Evolutionary conservation across 2,113 vertebrate genomes (phyloP), one percentile per base, ranked within the genome.

Genomic region (Indri indri): DNA sequence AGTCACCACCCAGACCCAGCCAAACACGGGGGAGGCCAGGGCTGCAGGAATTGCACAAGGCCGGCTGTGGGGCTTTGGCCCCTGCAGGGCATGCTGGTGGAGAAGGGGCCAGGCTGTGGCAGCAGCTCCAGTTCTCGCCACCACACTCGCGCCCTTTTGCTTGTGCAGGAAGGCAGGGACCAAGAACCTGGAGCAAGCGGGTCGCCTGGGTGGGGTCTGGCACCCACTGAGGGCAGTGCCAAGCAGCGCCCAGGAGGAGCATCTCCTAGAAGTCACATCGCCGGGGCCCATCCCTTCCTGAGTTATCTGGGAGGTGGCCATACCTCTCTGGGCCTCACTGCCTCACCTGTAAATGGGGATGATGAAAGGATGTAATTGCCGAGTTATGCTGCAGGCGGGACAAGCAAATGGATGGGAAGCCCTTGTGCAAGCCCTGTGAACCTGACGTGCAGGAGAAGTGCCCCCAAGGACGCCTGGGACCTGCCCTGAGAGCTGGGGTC

Each of bases 91-190:
- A 42, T 20, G 6, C 2, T 4, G 5, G 25, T 6, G 54, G 4
- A 81, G 22, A 54, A 6, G 0, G 0, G 59, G 30, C 30, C 45
- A 54, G 11, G 8, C 63, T 27, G 2, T 5, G 34, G 54, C 3
- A 13, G 27, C n/a, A 34, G 12, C 47, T 65, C 4, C 30, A 27
- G 11, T 2, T 65, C 45, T 50, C 34, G n/a, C 59, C 5, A 16
- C 42, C 27, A 9, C 5, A 13, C 47, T n/a, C 13, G 1, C 11
- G 30, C 22, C 59, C 9, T 34, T 54, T 6, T 6, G 42, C 22
- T 6, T 65, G 45, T n/a, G 18, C 22, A 8, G 30, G 50, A 57
- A 91, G 47, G 27, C 27, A 5, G 12, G 63, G 17, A 42, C 8
- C 32, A 37, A 25, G 47, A 57, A 18, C 5, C 59, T 3, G 4